Percentiles rank a stretch among this genome's conserved stretches.
Conservation (phyloP, 2,888 invertebrate genomes). For the Megalurothrips usitatus region DNA sequence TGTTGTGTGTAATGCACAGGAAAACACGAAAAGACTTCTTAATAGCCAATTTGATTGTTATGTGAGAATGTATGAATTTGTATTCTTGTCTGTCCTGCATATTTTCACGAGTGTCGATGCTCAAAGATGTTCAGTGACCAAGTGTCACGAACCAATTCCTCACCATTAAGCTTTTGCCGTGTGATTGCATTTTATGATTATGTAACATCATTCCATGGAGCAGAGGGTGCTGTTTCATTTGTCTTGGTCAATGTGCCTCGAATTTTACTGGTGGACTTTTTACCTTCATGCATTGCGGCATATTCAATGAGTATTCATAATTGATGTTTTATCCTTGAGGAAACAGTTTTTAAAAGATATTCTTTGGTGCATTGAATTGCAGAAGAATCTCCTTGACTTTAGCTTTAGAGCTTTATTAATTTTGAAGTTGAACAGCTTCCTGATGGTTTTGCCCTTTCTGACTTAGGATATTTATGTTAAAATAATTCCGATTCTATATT, state of each 20-base stretch:
- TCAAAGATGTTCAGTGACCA: background rate
- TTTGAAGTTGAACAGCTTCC: background rate
- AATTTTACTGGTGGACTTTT: background rate
- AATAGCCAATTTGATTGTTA: constrained; percentile 1
- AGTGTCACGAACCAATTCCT: background rate
- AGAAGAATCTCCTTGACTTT: background rate
- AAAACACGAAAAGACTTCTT: background rate
- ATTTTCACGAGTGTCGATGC: background rate
- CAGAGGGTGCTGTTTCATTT: background rate
- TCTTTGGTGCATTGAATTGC: background rate
- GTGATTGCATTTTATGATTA: background rate
- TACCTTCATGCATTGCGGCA: background rate
- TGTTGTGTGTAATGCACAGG: background rate
- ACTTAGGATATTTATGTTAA: background rate
- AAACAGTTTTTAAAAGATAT: background rate
- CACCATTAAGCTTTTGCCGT: background rate
- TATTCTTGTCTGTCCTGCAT: background rate
- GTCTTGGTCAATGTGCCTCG: background rate
- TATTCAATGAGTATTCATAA: background rate
- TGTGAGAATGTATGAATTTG: constrained; percentile 1
- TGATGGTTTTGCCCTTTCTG: too few relatives aligned
- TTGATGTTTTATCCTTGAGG: background rate
- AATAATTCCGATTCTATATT: background rate
- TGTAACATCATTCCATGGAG: constrained; percentile 22
- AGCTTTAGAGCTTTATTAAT: background rate